Percentiles rank a stretch among this genome's conserved stretches.
Conservation (phyloP, 2,113 vertebrate genomes). For the Pelecanoides urinatrix region DNA sequence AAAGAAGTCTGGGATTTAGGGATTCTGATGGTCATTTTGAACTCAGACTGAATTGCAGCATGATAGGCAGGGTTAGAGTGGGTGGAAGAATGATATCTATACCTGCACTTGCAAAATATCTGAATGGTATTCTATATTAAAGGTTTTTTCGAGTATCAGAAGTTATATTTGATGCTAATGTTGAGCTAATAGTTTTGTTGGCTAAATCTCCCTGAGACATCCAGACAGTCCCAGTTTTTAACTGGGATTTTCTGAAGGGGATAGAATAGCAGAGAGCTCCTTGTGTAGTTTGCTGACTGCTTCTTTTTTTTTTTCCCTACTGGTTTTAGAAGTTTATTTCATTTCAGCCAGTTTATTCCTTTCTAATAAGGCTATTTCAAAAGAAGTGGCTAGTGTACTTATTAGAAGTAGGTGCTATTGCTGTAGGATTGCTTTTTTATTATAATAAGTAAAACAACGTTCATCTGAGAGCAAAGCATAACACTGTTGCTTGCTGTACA, state of each 20-base stretch:
- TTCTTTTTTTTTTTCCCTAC: slow-evolving; percentile 14
- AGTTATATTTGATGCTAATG: background rate
- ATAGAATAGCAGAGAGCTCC: slow-evolving; percentile 25
- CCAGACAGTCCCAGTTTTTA: background rate
- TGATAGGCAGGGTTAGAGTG: background rate
- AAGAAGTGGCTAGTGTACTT: background rate
- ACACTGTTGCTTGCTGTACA: background rate
- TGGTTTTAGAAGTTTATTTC: slow-evolving; percentile 7
- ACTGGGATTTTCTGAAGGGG: background rate
- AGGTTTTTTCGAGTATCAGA: background rate
- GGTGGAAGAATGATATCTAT: background rate
- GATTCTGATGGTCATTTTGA: slow-evolving; percentile 14
- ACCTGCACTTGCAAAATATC: background rate
- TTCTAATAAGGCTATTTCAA: slow-evolving; percentile 39
- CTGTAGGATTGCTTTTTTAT: background rate
- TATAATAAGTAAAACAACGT: background rate
- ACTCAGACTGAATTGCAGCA: slow-evolving; percentile 32
- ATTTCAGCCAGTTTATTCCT: background rate
- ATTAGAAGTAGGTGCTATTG: slow-evolving; percentile 30
- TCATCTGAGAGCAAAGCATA: background rate
- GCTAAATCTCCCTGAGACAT: slow-evolving; percentile 31
- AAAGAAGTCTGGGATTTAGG: background rate
- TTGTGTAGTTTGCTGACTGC: slow-evolving; percentile 8
- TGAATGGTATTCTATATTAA: background rate
- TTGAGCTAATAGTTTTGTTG: slow-evolving; percentile 15